Evolutionary conservation across 2,113 vertebrate genomes (phyloP), one percentile per base, ranked within the genome.

Genomic region (Dromas ardeola): DNA sequence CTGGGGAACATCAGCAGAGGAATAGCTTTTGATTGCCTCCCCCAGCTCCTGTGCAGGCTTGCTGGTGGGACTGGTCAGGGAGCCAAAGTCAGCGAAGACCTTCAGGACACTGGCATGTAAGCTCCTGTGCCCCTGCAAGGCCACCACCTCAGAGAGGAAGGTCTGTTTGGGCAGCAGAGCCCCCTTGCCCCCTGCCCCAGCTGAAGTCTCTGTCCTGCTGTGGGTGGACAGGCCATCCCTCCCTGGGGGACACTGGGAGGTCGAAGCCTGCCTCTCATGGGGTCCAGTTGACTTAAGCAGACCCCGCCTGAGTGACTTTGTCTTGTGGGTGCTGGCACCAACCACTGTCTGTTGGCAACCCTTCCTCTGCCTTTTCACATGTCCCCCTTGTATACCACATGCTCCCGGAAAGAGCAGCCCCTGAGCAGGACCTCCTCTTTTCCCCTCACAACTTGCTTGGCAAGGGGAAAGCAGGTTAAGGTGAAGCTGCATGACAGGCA

Each of bases 361-460:
- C 4, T 63, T 86, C 42, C 11, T 82, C 47, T 59, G 43, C 19
- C 13, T 10, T 19, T 84, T 42, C 49, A 16, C 9, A 9, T 26
- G 29, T 67, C 7, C 5, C 17, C 29, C 52, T 47, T 79, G 42
- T 19, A n/a, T 49, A 59, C 30, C 0, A 0, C 17, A 9, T 5
- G 3, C 13, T 74, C 38, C n/a, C 56, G 83, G 56, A 43, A 83
- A 42, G 16, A 80, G 32, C 59, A 74, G 30, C 3, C 38, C 20
- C 12, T 43, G 30, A 27, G 30, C 3, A 1, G 12, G 14, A 59
- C n/a, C 30, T 70, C 36, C 6, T 10, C 11, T 42, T 59, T 65
- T 53, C 7, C 25, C 17, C 17, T 61, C 32, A 55, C 23, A 29
- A 11, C 25, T 63, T 59, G 20, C 43, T 59, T 71, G 20, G 26